Base-by-base conservation (phyloP, 2,888 invertebrate species). In the Hypselothyrea guttata region DNA sequence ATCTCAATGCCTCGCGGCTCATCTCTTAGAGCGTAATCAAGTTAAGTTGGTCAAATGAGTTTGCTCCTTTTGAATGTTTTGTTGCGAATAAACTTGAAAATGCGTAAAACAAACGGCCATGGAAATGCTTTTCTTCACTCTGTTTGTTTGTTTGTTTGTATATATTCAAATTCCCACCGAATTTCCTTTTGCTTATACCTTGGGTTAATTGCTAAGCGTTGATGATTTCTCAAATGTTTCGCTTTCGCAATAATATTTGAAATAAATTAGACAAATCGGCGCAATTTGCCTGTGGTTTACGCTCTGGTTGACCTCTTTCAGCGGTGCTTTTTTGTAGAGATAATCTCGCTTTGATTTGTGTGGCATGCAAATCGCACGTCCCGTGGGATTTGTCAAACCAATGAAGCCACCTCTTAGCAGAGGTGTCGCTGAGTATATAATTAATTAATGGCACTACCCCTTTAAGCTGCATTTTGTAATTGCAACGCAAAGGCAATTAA, bases 31-130 rank as follows among this genome's bases (percentile, higher is more conserved):
- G 52, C 71, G 66, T 81, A 76, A 81, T 84, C 81, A 81, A 81
- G 77, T 81, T 81, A 83, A 81, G 81, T 81, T 77, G 75, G 72
- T 84, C 81, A 81, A 83, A 83, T 75, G 77, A 66, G 84, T 75
- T 83, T 79, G 67, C 51, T 59, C 68, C 58, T 66, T 72, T 70
- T 64, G 64, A 68, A 63, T 73, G 69, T 62, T 67, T 59, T 9
- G 16, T 31, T 15, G 9, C 45, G 55, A 52, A 46, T 40, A 48
- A 46, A 45, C 37, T 33, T 41, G 48, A 46, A 30, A 56, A 58
- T 47, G 49, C 46, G 63, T 37, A 35, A 42, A 34, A 48, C 46
- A 57, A 66, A 65, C 51, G 56, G 31, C 16, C 37, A 35, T 15
- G 38, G 40, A 68, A 68, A 49, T 45, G n/a, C 22, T 22, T 40